phyloP scores from a whole-genome alignment of 2,888 invertebrate species.

The Eristalis arbustorum region DNA sequence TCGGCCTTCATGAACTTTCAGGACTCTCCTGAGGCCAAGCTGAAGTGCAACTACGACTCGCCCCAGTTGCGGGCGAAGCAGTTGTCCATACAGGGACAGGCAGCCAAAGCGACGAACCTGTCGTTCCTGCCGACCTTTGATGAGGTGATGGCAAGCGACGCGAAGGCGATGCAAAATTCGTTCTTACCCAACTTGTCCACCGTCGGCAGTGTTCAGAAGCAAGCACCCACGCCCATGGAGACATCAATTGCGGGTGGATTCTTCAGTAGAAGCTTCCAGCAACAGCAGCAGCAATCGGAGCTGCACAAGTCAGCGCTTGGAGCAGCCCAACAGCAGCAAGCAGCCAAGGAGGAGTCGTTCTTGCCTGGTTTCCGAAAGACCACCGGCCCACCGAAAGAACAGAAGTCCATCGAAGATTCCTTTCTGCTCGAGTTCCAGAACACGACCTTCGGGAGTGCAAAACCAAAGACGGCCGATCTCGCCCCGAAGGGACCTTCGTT shows the following conservation, averaged over 20 bases:
- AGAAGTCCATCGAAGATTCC: constrained; percentile 33
- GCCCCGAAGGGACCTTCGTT: neutral
- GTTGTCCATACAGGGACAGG: neutral
- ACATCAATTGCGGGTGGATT: neutral
- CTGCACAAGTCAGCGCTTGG: neutral
- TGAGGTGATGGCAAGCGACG: constrained; percentile 4
- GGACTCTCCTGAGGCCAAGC: constrained; percentile 46
- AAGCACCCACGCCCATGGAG: neutral
- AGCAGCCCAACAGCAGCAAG: neutral
- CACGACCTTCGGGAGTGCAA: constrained; percentile 14
- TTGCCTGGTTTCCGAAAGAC: constrained; percentile 11
- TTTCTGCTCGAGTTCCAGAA: constrained; percentile 54
- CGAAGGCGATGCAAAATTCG: constrained; percentile 6
- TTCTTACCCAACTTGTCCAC: constrained; percentile 30
- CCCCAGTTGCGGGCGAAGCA: constrained; percentile 12
- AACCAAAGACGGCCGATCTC: constrained; percentile 72
- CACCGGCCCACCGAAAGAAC: neutral
- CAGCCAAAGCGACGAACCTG: neutral
- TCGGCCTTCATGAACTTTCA: constrained; percentile 58
- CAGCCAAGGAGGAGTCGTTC: neutral
- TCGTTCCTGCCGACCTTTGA: constrained; percentile 32
- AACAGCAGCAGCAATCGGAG: neutral
- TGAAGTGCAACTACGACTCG: constrained; percentile 35
- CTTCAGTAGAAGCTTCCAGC: neutral
- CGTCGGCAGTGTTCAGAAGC: neutral